Evolutionary conservation across 2,797 vertebrate genomes (phyloP), one percentile per base, ranked within the genome.

Genomic region (Momotus momota): DNA sequence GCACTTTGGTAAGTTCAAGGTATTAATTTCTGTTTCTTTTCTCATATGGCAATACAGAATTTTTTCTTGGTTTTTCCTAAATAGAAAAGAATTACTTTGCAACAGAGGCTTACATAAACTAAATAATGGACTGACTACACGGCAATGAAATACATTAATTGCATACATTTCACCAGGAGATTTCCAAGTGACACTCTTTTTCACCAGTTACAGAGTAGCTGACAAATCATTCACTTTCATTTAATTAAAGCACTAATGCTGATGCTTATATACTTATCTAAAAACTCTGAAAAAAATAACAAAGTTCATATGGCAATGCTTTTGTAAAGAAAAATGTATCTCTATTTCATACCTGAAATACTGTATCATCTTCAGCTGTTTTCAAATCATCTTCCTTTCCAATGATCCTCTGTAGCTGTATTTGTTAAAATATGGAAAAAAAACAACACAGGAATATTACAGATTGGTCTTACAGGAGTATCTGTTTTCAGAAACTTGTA

Each of bases 361-460:
- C 22, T 60, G 71, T 58, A 80, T 96, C 90, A 0, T 88, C 75
- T 77, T 82, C 95, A 92, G 86, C 29, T 87, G 69, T 69, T 96
- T 96, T 98, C 86, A 97, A 64, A 46, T 94, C 96, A 95, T 99
- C 99, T 96, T 98, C 98, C 81, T 98, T 99, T 54, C 98, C 97
- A 96, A 99, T 98, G 87, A 99, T 99, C 86, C 98, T 99, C 98
- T 99, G 99, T 35, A 99, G 98, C 99, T 99, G 97, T 22, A 81
- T 90, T 91, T 72, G 70, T 95, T 48, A 48, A 75, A 55, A 98
- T 49, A 96, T 17, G 23, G 94, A 87, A 97, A 85, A 85, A 75
- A 85, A 91, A 5, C 92, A 94, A 35, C 35, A 35, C 4, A 96
- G 46, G 19, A 58, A 86, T 67, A 93, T 97, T 83, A 97, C 14